A percentile compares a stretch with the other conserved stretches of the same genome.
These are phyloP conservation scores for Sandelia bainsii DNA, from an alignment of 2,797 vertebrate genomes.

Conservation along the genomic window DNA sequence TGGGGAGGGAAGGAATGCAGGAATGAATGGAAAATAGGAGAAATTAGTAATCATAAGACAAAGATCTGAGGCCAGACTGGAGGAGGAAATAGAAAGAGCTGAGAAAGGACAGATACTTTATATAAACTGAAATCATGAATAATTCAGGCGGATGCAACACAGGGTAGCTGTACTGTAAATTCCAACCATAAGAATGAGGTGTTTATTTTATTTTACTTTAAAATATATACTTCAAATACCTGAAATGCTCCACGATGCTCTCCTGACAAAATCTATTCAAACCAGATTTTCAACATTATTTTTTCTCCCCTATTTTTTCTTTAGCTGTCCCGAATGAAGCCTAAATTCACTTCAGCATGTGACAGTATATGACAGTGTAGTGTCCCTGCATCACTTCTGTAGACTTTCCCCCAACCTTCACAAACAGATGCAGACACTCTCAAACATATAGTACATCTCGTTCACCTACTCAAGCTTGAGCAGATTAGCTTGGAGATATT, in stretches of 20 bases:
- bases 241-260: not conserved
- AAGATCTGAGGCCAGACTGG: conserved; percentile 30
- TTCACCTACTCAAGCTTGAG: conserved; percentile 26
- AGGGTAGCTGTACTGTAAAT: conserved; percentile 15
- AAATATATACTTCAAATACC: not conserved
- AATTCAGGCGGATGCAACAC: conserved; percentile 34
- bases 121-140: conserved; percentile 40
- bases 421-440: conserved; percentile 17
- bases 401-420: not conserved
- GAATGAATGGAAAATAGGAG: conserved; percentile 40
- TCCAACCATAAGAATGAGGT: conserved; percentile 6
- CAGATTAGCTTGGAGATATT: conserved; percentile 44
- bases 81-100: conserved; percentile 8
- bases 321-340: conserved; percentile 1
- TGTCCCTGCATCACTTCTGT: conserved; percentile 21
- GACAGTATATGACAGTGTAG: conserved; percentile 31
- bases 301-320: conserved; percentile 1
- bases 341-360: conserved; percentile 18
- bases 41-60: conserved; percentile 39
- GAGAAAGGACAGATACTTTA: conserved; percentile 15
- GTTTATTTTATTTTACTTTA: conserved; percentile 4
- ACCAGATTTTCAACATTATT: conserved; percentile 14
- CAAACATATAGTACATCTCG: conserved; percentile 29
- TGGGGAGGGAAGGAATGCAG: conserved; percentile 21
- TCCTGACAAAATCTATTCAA: conserved; percentile 9